Evolutionary conservation across 2,888 invertebrate species (phyloP), one percentile per base, ranked within the genome.

Genomic region (Hirtodrosophila trivittata): DNA sequence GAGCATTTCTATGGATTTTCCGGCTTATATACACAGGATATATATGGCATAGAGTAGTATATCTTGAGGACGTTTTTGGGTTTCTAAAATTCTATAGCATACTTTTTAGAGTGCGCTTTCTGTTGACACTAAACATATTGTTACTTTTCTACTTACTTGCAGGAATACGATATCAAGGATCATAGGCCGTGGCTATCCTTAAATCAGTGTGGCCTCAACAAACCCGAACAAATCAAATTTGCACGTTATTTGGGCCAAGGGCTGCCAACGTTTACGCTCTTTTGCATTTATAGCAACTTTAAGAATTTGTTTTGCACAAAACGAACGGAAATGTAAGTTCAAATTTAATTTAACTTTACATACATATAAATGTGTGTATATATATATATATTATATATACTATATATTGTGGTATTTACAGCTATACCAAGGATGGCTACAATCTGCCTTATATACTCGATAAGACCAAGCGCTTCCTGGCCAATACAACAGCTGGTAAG

Each of bases 261-360:
- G 46, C 78, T 90, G 73, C 91, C 90, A 66, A 89, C 90, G 67
- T 90, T 90, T 75, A 90, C 90, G 60, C 85, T 90, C 59, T 90
- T 90, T 74, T 90, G 90, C 90, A 90, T 90, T 90, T 90, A 90
- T 84, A 90, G 91, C 87, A 90, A 90, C 80, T 90, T 90, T 84
- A 90, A 90, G 78, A 90, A 90, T 87, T 84, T 90, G 42, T 90
- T 90, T 73, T 90, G 90, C 88, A 90, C 90, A 71, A 90, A 90
- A 88, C 89, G 90, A 77, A 90, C 90, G 57, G 90, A 90, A 87
- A 90, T 89, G 90, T 90, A 88, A 78, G 89, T 85, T 62, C 3
- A 26, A 1, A 12, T 35, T 4, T n/a, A 21, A 35, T 12, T 8
- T 3, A 28, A 21, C 9, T 28, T 1, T 56, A 58, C 57, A 39